Percentiles rank a stretch among this genome's conserved stretches.
These are phyloP conservation scores for Chirona hameri DNA, from an alignment of 2,888 invertebrate genomes.

Conservation along the genomic window DNA sequence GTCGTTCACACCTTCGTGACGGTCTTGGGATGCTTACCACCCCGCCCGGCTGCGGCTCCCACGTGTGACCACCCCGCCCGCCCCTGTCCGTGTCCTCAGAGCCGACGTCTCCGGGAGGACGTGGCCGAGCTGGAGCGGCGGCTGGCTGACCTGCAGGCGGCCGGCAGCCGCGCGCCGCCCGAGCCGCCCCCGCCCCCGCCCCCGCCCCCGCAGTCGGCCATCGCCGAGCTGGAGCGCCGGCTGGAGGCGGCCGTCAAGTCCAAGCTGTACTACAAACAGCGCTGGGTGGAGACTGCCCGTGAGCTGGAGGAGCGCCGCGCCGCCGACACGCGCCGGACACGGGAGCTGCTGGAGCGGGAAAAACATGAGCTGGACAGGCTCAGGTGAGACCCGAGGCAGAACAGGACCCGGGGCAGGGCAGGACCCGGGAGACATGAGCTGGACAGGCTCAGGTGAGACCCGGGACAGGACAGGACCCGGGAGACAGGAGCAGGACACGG, in stretches of 20 bases:
- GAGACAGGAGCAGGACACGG: background rate
- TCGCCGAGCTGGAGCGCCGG: background rate
- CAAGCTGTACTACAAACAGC: conserved; percentile 26
- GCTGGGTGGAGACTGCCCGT: conserved; percentile 28
- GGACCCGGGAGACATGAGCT: background rate
- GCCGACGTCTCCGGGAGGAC: background rate
- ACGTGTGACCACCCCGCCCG: too few species aligned
- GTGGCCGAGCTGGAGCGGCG: background rate
- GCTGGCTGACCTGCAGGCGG: background rate
- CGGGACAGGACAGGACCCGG: background rate
- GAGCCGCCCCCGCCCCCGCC: background rate
- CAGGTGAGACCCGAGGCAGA: background rate
- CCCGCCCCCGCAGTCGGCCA: background rate
- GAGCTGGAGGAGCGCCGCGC: conserved; percentile 8
- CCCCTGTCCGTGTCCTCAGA: background rate
- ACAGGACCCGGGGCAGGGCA: background rate
- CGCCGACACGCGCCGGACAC: background rate
- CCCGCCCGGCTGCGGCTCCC: too few species aligned
- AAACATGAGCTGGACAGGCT: background rate
- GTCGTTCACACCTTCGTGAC: too few species aligned
- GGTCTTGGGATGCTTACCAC: too few species aligned
- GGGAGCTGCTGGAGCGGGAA: background rate
- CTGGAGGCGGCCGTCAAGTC: conserved; percentile 22
- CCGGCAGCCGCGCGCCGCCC: background rate
- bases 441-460: background rate